Percentiles rank a stretch among this genome's conserved stretches.
phyloP scores from a whole-genome alignment of 2,797 vertebrate species.

The Amazonetta brasiliensis region DNA sequence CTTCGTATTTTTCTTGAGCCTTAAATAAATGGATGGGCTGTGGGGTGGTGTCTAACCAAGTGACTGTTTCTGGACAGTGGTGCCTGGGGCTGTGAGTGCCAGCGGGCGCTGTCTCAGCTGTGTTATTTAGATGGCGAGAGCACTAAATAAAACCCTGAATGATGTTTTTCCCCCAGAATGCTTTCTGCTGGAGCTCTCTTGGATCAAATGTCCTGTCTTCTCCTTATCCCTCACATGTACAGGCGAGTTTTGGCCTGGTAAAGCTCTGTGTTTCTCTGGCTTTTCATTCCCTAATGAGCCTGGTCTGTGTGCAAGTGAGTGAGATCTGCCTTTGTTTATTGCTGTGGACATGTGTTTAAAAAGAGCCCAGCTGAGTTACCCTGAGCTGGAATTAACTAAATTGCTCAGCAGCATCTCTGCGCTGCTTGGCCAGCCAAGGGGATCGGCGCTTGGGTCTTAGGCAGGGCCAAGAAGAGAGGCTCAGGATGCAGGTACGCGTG shows the following conservation, averaged over 20 bases:
- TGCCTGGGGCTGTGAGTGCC: background rate
- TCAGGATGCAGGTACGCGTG: background rate
- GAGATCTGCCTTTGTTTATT: background rate
- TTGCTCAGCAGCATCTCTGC: background rate
- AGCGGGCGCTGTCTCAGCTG: background rate
- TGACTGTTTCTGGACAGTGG: background rate
- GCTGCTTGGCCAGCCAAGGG: background rate
- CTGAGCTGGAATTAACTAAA: conserved; percentile 5
- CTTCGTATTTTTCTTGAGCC: background rate
- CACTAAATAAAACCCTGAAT: background rate
- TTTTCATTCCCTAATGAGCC: background rate
- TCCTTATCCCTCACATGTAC: background rate
- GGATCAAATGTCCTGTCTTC: background rate
- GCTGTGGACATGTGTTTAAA: background rate
- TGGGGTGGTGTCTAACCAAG: background rate
- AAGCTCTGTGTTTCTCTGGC: background rate
- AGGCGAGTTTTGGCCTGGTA: background rate
- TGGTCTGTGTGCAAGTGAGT: background rate
- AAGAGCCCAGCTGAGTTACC: background rate
- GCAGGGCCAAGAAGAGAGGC: background rate
- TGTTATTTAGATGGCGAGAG: background rate
- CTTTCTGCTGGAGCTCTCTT: background rate
- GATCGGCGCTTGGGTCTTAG: background rate
- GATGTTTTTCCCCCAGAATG: background rate
- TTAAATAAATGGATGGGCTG: background rate